Percentiles rank a stretch among this genome's conserved stretches.
Evolutionary conservation across 2,888 invertebrate species (phyloP).

Genomic region (Calameuta filiformis): DNA sequence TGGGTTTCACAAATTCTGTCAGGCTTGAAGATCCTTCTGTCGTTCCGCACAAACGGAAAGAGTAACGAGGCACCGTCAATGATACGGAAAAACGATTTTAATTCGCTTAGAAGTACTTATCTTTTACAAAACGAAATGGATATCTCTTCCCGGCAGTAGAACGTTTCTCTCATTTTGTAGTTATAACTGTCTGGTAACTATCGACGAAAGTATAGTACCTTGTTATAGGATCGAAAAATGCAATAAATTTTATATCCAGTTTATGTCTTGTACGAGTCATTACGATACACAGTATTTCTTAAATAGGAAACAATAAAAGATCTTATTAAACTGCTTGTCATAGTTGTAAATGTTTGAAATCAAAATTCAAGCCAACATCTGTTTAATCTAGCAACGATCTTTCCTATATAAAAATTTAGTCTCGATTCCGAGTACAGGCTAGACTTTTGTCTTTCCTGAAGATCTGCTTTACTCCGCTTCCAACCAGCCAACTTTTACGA

Average conservation of each 20-base stretch:
- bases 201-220: neutral
- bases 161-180: neutral
- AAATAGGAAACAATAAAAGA: neutral
- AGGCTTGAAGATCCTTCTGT: neutral
- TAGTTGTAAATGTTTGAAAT: too few species aligned
- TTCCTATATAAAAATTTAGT: neutral
- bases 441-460: neutral
- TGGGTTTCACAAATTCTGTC: neutral
- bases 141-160: neutral
- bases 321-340: too few species aligned
- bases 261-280: neutral
- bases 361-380: neutral
- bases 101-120: neutral
- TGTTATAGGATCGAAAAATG: neutral
- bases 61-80: neutral
- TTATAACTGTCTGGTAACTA: neutral
- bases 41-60: neutral
- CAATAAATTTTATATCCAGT: neutral
- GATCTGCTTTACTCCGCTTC: neutral
- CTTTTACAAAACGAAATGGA: neutral
- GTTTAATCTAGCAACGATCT: neutral
- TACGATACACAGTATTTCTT: neutral
- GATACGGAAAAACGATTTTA: neutral
- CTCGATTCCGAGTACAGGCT: neutral
- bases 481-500: neutral